These are phyloP conservation scores for Serripes groenlandicus DNA, from an alignment of 2,888 invertebrate species.

Conservation along the genomic window DNA sequence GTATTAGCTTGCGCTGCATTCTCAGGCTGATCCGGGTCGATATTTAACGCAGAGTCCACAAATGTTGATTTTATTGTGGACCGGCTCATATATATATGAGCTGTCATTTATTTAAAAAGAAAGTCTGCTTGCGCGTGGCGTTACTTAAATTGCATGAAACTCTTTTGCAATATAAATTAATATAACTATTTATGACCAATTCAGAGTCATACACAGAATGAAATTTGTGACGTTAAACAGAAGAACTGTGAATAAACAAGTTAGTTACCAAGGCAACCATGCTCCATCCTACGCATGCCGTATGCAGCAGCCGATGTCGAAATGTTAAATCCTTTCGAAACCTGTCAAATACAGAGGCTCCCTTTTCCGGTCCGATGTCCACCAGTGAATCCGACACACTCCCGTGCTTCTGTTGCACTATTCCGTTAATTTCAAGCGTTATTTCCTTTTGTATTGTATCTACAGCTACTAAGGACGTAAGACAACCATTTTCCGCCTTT, in stretches of 20 bases:
- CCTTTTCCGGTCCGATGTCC: not conserved
- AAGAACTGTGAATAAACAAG: not conserved
- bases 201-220: not conserved
- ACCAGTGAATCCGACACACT: not conserved
- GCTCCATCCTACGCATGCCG: constrained; percentile 46
- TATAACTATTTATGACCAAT: constrained; percentile 8
- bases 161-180: no score
- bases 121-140: no score
- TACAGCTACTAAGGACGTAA: not conserved
- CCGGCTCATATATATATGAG: no score
- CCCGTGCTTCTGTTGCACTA: not conserved
- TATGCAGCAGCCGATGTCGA: constrained; percentile 46
- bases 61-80: no score
- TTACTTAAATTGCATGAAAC: no score
- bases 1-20: no score
- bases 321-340: constrained; percentile 14
- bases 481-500: not conserved
- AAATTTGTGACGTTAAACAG: not conserved
- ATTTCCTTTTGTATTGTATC: not conserved
- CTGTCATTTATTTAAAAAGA: no score
- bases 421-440: constrained; percentile 6
- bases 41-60: no score
- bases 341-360: not conserved
- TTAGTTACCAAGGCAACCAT: constrained; percentile 50
- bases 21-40: no score